Evolutionary conservation across 2,113 vertebrate species (phyloP), one percentile per base, ranked within the genome.

Genomic region (Lagopus leucura): DNA sequence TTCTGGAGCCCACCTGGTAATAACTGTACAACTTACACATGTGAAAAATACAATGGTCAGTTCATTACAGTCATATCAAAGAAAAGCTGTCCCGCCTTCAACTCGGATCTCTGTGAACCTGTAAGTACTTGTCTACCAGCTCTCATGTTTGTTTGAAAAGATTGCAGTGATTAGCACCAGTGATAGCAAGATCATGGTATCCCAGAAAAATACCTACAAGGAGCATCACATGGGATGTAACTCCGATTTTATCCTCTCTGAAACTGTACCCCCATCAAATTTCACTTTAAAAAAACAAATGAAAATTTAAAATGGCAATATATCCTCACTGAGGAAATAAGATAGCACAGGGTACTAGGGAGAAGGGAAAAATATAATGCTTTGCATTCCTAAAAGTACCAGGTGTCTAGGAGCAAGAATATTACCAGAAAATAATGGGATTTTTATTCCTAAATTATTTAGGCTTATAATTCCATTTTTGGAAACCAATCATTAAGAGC

Each of bases 21-120:
- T 88, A 96, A 36, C 43, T 98, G 98, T 24, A 96, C 89, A 55
- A 82, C 24, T 27, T 91, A 98, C 38, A 63, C 76, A 38, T 98
- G 98, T 93, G 95, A 98, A 82, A 64, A 42, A 50, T 6, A 94
- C 13, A 50, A 8, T 19, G 86, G 93, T 6, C 61, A 90, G 45
- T 94, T 94, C 8, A 38, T 90, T 77, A 71, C 79, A 83, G 94
- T 97, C 12, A 25, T 95, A 14, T 52, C 11, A 21, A 72, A 47
- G 82, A 95, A 36, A 90, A 74, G 47, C 7, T 98, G 98, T 32
- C 89, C 93, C 57, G 4, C 8, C 10, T 67, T 94, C 16, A 60
- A 81, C 28, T 6, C 47, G 3, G 61, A 94, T 8, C 27, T 40
- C 24, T 98, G 98, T 67, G 16, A 82, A 5, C 17, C 2, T 60